Percentiles rank a stretch among this genome's conserved stretches.
Conservation (phyloP, 2,888 invertebrate genomes). For the Coelogynopora nodosa region DNA sequence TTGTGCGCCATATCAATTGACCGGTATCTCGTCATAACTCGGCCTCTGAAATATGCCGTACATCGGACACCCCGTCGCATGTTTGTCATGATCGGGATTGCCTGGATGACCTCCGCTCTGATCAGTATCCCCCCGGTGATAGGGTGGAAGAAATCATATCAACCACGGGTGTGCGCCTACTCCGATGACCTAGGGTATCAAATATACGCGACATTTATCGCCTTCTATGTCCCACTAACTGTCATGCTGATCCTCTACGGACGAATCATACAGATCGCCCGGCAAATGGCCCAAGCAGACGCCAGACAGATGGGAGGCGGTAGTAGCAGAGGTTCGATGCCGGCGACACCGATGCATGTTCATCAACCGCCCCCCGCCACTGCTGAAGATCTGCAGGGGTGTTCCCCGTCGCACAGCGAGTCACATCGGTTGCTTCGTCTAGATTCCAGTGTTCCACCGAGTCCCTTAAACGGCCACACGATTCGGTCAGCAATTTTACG, state of each 20-base stretch:
- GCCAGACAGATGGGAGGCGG: not conserved
- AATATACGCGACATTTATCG: conserved; percentile 53
- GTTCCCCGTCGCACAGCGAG: not conserved
- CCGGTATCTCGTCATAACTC: conserved; percentile 65
- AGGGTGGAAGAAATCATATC: conserved; percentile 50
- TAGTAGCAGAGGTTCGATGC: too few species aligned
- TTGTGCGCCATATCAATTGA: conserved; percentile 66
- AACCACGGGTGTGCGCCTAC: conserved; percentile 49
- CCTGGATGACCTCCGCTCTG: conserved; percentile 53
- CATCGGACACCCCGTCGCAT: conserved; percentile 79
- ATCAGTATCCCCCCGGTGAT: conserved; percentile 56
- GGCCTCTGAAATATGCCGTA: conserved; percentile 88
- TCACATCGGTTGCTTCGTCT: not conserved
- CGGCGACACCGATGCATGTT: too few species aligned
- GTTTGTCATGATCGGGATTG: conserved; percentile 54
- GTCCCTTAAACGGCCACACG: too few species aligned
- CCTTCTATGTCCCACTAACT: conserved; percentile 53
- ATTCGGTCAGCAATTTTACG: too few species aligned
- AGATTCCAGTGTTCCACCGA: not conserved
- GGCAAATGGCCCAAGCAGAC: conserved; percentile 33
- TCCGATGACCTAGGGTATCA: conserved; percentile 52
- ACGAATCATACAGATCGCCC: conserved; percentile 50
- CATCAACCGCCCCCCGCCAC: too few species aligned
- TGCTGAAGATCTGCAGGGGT: not conserved
- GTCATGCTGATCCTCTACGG: conserved; percentile 53